Conservation (phyloP, 1,140 invertebrate genomes). For the Drosophila fuyamai region DNA sequence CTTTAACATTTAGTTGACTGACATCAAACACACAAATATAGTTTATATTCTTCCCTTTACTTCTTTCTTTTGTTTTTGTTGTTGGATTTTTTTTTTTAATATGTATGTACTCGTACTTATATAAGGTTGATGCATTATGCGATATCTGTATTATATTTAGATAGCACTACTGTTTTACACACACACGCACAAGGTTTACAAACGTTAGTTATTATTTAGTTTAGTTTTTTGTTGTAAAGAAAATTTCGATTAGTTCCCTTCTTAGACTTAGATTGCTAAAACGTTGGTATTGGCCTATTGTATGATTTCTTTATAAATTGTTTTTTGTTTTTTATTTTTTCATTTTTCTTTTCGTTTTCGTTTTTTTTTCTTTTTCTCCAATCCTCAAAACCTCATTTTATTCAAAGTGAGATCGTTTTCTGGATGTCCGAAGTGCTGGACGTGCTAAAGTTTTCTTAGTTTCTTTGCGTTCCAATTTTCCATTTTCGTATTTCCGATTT, state of each 20-base stretch:
- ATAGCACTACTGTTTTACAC: slow-evolving; percentile 55
- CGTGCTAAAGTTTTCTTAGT: slow-evolving; percentile 12
- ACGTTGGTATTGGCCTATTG: slow-evolving; percentile 78
- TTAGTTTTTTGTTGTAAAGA: slow-evolving; percentile 47
- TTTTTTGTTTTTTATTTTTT: slow-evolving; percentile 1
- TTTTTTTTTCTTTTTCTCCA: slow-evolving; percentile 15
- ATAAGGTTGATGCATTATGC: slow-evolving; percentile 58
- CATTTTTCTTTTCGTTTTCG: slow-evolving; percentile 1
- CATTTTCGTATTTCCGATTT: slow-evolving; percentile 19
- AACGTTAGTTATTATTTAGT: slow-evolving; percentile 40
- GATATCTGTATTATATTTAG: slow-evolving; percentile 46
- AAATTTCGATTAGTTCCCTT: slow-evolving; percentile 55
- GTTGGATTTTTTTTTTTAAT: slow-evolving; percentile 13
- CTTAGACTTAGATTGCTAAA: slow-evolving; percentile 69
- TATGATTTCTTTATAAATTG: slow-evolving; percentile 61
- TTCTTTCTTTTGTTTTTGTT: slow-evolving; percentile 1
- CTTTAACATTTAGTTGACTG: slow-evolving; percentile 74
- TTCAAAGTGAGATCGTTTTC: slow-evolving; percentile 24
- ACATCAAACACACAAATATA: slow-evolving; percentile 76
- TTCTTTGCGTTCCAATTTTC: slow-evolving; percentile 9
- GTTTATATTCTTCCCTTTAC: slow-evolving; percentile 24
- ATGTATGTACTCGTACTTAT: slow-evolving; percentile 56
- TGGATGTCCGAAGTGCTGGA: slow-evolving; percentile 16
- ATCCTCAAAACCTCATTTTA: slow-evolving; percentile 31
- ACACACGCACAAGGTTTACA: slow-evolving; percentile 60